Percentiles rank a stretch among this genome's conserved stretches.
phyloP scores from a whole-genome alignment of 2,797 vertebrate genomes.

The Gephyroberyx darwinii region DNA sequence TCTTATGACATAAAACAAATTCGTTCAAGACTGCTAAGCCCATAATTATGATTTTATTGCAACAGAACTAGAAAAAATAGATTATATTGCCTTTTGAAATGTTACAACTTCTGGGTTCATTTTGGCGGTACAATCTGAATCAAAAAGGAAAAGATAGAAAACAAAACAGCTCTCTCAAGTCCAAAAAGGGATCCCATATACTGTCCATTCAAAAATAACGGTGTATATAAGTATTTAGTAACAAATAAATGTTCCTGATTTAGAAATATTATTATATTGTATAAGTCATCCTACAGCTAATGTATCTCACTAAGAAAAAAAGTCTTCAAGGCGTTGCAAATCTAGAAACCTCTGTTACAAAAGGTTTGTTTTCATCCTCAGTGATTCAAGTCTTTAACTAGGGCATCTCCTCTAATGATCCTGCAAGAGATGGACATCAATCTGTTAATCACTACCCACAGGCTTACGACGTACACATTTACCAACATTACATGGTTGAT shows the following conservation, averaged over 20 bases:
- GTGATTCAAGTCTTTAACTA: slow-evolving; percentile 84
- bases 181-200: slow-evolving; percentile 85
- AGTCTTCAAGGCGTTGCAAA: slow-evolving; percentile 97
- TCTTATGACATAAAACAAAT: slow-evolving; percentile 76
- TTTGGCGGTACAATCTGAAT: slow-evolving; percentile 83
- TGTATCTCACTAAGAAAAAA: slow-evolving; percentile 97
- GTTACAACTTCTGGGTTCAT: slow-evolving; percentile 88
- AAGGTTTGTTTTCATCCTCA: slow-evolving; percentile 88
- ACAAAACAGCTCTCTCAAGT: slow-evolving; percentile 78
- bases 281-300: slow-evolving; percentile 97
- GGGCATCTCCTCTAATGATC: slow-evolving; percentile 91
- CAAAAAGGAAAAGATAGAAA: slow-evolving; percentile 82
- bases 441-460: not conserved
- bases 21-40: slow-evolving; percentile 98
- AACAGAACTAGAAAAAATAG: slow-evolving; percentile 90
- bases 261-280: slow-evolving; percentile 93
- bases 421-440: slow-evolving; percentile 72
- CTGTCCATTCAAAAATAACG: slow-evolving; percentile 87
- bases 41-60: slow-evolving; percentile 85
- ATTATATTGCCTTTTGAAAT: slow-evolving; percentile 91
- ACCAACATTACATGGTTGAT: too few species aligned
- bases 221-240: slow-evolving; percentile 95
- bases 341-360: slow-evolving; percentile 95
- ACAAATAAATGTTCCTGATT: slow-evolving; percentile 94
- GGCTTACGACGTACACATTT: not conserved